Base-by-base conservation (phyloP, 2,888 invertebrate species). In the Chelonus formosanus region DNA sequence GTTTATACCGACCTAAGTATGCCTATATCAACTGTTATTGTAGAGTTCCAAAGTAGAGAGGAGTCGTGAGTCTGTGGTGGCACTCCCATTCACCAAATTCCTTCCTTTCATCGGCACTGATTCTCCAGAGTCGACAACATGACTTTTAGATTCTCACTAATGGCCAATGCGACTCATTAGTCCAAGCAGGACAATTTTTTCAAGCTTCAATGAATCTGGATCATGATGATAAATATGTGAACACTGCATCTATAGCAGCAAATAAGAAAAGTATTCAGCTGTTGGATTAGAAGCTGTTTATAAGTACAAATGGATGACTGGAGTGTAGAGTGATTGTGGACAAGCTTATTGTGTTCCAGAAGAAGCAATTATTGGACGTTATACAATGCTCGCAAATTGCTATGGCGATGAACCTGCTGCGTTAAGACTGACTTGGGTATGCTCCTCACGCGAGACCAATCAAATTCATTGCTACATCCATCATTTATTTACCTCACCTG, bases 41-140 rank as follows among this genome's bases (percentile, higher is more conserved):
- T 55, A 58, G 48, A 44, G 35, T 5, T 34, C n/a, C 43, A 48
- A 54, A 55, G 61, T 55, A 61, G 69, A 66, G 67, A 64, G 67
- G 68, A 71, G 70, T 69, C 63, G 62, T 67, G 71, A 71, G 68
- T 70, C 54, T 63, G 64, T 55, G 63, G 69, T 59, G 78, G 76
- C 79, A 79, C 79, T 81, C 78, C 80, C 80, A 78, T 80, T 80
- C 78, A 77, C 79, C 75, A 76, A 81, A 82, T 81, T 81, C 80
- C 80, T 77, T 76, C 77, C 81, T 80, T 80, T 77, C 80, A 78
- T 78, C 79, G 77, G 71, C 78, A 78, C 75, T 75, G 78, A 78
- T 78, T 76, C 75, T 68, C 71, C 71, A 67, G 64, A 69, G 71
- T 71, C 74, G 71, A 71, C 73, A 68, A 72, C 71, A 72, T 72